Conservation (phyloP, 1,140 invertebrate species). For the Bombus confusus region DNA sequence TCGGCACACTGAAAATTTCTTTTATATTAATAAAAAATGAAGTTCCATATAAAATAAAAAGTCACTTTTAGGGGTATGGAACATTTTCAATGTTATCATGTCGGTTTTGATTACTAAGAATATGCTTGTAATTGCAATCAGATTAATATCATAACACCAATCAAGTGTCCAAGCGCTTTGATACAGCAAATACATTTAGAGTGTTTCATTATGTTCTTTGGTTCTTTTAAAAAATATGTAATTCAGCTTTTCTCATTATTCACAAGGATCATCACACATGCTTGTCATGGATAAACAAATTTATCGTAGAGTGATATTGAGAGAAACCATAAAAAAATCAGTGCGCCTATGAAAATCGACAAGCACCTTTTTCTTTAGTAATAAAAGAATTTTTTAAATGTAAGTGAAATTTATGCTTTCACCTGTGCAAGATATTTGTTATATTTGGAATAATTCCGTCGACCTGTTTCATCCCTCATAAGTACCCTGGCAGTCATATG, state of each 20-base stretch:
- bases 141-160: slow-evolving; percentile 55
- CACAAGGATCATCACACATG: slow-evolving; percentile 36
- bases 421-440: slow-evolving; percentile 93
- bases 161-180: slow-evolving; percentile 59
- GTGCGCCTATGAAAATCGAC: slow-evolving; percentile 27
- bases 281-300: slow-evolving; percentile 3
- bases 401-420: slow-evolving; percentile 68
- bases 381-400: slow-evolving; percentile 44
- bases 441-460: slow-evolving; percentile 95
- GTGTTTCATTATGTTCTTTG: not conserved
- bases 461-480: slow-evolving; percentile 95
- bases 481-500: slow-evolving; percentile 91
- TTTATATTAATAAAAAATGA: not conserved
- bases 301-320: not conserved
- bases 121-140: slow-evolving; percentile 59
- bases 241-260: slow-evolving; percentile 2
- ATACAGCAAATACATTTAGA: not conserved
- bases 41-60: slow-evolving; percentile 6
- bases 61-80: slow-evolving; percentile 6
- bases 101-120: slow-evolving; percentile 63
- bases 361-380: slow-evolving; percentile 27
- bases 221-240: not conserved
- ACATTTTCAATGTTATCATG: slow-evolving; percentile 21
- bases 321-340: slow-evolving; percentile 3
- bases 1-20: slow-evolving; percentile 49